Evolutionary conservation across 1,140 invertebrate genomes (phyloP).

Genomic region (Mylabris phalerata): DNA sequence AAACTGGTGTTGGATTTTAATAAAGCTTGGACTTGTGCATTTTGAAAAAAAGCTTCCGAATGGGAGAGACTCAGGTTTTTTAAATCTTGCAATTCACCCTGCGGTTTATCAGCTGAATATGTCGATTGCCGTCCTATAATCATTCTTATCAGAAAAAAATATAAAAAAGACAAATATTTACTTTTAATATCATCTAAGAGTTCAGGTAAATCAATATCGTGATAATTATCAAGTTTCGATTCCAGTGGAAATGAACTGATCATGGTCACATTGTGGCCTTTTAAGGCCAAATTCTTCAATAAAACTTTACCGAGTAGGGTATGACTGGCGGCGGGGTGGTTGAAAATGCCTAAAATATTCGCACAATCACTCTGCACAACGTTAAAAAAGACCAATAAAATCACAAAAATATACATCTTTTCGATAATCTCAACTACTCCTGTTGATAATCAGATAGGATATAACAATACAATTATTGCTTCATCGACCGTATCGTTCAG

Average conservation of each 20-base stretch:
- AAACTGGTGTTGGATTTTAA: constrained; percentile 39
- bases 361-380: not conserved
- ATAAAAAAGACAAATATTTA: not conserved
- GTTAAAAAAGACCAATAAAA: not conserved
- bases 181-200: constrained; percentile 4
- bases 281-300: constrained; percentile 46
- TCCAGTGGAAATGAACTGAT: constrained; percentile 47
- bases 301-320: constrained; percentile 48
- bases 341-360: constrained; percentile 7
- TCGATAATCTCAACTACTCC: too few relatives aligned
- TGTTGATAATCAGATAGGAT: too few relatives aligned
- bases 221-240: constrained; percentile 22
- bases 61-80: constrained; percentile 2
- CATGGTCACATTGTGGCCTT: constrained; percentile 52
- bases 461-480: too few relatives aligned
- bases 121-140: not conserved
- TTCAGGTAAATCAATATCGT: not conserved
- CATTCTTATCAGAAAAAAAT: not conserved
- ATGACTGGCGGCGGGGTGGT: constrained; percentile 46
- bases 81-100: not conserved
- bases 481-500: not conserved
- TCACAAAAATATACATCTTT: not conserved
- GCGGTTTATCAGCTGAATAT: not conserved
- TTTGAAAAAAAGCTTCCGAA: constrained; percentile 1
- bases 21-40: constrained; percentile 22